phyloP scores from a whole-genome alignment of 2,113 vertebrate species.

The Bambusicola thoracicus region DNA sequence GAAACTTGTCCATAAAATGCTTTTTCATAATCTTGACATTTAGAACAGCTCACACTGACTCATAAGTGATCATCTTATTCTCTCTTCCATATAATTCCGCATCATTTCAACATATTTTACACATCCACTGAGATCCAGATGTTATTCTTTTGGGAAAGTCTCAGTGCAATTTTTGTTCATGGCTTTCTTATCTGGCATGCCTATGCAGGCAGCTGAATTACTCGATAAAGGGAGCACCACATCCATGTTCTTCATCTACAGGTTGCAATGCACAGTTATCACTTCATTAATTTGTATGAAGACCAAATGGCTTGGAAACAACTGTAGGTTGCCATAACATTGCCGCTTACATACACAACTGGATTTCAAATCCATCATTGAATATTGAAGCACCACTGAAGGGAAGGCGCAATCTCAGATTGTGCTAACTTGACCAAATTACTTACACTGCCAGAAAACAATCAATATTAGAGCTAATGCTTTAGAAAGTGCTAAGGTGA shows the following conservation, averaged over 20 bases:
- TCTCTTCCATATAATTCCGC: not conserved
- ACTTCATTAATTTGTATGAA: constrained; percentile 63
- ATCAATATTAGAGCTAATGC: not conserved
- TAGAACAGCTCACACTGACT: not conserved
- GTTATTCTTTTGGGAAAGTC: constrained; percentile 18
- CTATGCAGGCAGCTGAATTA: not conserved
- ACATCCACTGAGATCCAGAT: not conserved
- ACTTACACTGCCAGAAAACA: not conserved
- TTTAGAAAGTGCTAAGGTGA: not conserved
- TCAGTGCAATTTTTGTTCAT: not conserved
- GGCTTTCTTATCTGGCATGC: not conserved
- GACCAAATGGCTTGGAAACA: constrained; percentile 43
- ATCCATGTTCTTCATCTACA: constrained; percentile 9
- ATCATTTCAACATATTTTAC: not conserved
- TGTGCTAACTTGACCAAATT: not conserved
- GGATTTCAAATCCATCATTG: not conserved
- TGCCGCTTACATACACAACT: not conserved
- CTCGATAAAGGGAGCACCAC: constrained; percentile 17
- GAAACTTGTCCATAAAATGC: too few species aligned
- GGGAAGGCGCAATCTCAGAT: not conserved
- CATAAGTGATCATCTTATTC: not conserved
- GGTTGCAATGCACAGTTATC: constrained; percentile 28
- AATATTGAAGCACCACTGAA: not conserved
- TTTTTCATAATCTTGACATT: too few species aligned
- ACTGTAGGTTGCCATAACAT: not conserved